These are phyloP conservation scores for Pinctada fucata DNA, from an alignment of 2,888 invertebrate genomes.

Conservation along the genomic window DNA sequence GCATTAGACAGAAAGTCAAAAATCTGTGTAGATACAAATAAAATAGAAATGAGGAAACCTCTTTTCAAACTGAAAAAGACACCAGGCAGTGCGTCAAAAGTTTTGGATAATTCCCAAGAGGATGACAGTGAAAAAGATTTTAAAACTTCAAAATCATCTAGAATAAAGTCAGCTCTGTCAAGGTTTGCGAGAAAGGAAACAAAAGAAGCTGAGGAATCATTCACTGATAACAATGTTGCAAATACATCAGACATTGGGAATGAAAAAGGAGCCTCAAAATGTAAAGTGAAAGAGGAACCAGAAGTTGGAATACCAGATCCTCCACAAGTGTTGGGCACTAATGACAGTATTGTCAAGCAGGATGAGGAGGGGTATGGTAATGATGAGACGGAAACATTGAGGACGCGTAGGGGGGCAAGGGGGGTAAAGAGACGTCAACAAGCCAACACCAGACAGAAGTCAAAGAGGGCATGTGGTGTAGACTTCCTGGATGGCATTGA, in stretches of 20 bases:
- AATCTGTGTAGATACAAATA: neutral
- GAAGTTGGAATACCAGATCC: neutral
- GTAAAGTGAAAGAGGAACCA: neutral
- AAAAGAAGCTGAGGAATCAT: neutral
- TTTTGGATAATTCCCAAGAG: neutral
- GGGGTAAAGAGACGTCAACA: conserved; percentile 31
- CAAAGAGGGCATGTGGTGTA: conserved; percentile 36
- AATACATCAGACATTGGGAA: neutral
- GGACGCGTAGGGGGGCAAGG: conserved; percentile 33
- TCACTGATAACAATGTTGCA: neutral
- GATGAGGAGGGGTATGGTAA: conserved; percentile 9
- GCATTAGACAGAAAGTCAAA: neutral
- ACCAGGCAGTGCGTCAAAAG: neutral
- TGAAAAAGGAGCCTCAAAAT: neutral
- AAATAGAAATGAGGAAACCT: conserved; percentile 7
- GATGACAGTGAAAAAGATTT: conserved; percentile 21
- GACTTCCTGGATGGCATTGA: conserved; percentile 38
- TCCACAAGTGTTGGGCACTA: neutral
- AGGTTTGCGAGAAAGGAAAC: neutral
- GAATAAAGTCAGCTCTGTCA: neutral
- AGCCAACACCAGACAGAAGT: neutral
- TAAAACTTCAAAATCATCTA: conserved; percentile 6
- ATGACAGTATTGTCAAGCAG: neutral
- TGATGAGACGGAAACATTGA: conserved; percentile 24
- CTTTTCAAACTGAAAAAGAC: conserved; percentile 20